Conservation (phyloP, 2,113 vertebrate species). For the Glaucidium brasilianum region DNA sequence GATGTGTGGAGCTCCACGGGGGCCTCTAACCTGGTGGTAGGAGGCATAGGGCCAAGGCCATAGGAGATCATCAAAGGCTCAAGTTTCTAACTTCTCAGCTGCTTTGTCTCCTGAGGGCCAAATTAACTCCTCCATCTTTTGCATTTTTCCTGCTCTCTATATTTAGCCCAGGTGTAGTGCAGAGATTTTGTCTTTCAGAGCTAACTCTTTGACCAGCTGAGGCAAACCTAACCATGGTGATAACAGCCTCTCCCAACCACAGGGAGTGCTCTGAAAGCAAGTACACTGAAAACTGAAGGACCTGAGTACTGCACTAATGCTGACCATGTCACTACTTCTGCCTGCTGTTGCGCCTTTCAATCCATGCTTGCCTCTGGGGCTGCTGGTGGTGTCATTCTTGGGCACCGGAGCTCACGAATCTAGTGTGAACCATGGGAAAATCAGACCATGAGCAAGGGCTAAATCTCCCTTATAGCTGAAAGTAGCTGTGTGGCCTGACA, state of each 20-base stretch:
- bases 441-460: background rate
- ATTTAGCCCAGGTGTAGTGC: background rate
- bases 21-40: background rate
- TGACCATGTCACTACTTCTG: background rate
- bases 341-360: background rate
- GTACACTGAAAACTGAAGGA: background rate
- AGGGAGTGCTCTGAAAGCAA: background rate
- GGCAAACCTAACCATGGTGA: background rate
- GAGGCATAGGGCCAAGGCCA: background rate
- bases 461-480: background rate
- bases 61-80: background rate
- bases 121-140: background rate
- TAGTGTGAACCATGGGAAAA: background rate
- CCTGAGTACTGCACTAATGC: background rate
- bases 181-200: background rate
- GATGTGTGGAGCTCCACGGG: background rate
- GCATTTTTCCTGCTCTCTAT: background rate
- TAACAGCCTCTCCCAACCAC: background rate
- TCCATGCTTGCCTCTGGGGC: accelerated
- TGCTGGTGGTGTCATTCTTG: accelerated
- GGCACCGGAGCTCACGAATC: accelerated
- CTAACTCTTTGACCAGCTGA: background rate
- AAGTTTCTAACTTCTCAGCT: background rate
- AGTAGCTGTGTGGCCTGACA: background rate
- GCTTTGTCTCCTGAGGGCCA: background rate